Evolutionary conservation across 2,113 vertebrate species (phyloP).

Genomic region (Phaethornis superciliosus): DNA sequence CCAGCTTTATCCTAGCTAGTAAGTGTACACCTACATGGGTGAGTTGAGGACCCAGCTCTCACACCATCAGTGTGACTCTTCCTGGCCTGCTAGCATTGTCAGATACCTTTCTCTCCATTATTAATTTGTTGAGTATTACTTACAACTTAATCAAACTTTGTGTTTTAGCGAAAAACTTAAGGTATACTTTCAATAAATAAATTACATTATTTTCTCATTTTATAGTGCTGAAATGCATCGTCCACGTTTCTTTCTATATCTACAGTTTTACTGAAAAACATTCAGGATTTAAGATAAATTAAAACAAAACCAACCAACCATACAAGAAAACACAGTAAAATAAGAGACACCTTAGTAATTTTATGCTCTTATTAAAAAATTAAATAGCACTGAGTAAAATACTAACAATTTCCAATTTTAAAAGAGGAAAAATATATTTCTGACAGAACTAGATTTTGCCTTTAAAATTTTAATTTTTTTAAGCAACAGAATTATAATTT

Average conservation of each 20-base stretch:
- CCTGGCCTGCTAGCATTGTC: neutral
- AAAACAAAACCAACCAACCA: neutral
- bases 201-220: neutral
- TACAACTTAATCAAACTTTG: neutral
- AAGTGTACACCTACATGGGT: neutral
- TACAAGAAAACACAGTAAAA: neutral
- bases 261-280: neutral
- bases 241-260: neutral
- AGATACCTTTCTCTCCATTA: neutral
- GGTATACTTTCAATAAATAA: neutral
- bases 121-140: neutral
- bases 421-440: neutral
- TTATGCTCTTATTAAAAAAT: neutral
- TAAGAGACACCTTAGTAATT: neutral
- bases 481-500: neutral
- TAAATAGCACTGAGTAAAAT: neutral
- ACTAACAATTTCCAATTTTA: neutral
- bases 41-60: neutral
- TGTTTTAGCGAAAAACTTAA: neutral
- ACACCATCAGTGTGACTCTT: neutral
- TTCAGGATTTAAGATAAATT: neutral
- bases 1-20: neutral
- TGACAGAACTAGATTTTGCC: neutral
- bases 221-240: neutral
- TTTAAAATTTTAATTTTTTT: neutral